These are phyloP conservation scores for Gopherus evgoodei DNA, from an alignment of 2,113 vertebrate species.

Conservation along the genomic window DNA sequence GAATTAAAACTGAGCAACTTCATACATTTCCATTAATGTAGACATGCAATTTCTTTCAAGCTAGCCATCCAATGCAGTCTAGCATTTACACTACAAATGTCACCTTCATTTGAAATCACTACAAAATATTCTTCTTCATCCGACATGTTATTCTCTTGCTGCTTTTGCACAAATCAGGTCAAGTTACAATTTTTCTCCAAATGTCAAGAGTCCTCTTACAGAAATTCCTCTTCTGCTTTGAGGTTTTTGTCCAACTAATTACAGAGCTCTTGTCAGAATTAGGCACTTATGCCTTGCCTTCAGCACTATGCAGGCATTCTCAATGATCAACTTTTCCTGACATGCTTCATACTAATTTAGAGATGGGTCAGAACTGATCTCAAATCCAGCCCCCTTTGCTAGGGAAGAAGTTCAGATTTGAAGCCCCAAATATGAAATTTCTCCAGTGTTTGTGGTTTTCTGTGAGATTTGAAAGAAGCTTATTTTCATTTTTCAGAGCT, in stretches of 20 bases:
- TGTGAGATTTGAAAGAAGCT: not conserved
- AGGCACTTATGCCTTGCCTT: not conserved
- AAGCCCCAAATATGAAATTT: not conserved
- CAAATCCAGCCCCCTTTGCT: not conserved
- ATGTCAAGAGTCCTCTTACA: not conserved
- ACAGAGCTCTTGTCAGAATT: not conserved
- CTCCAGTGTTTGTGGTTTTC: not conserved
- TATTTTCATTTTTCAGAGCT: not conserved
- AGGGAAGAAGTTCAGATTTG: not conserved
- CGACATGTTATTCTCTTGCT: conserved; percentile 38
- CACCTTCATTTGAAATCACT: conserved; percentile 22
- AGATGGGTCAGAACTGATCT: not conserved
- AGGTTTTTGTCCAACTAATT: conserved; percentile 2
- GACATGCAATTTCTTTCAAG: conserved; percentile 21
- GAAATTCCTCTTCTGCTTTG: conserved; percentile 18
- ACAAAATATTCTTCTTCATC: conserved; percentile 21
- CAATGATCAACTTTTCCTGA: not conserved
- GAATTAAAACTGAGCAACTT: not conserved
- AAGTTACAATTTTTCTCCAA: conserved; percentile 16
- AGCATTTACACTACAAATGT: conserved; percentile 9
- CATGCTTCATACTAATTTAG: conserved; percentile 2
- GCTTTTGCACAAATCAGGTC: conserved; percentile 33
- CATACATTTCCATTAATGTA: not conserved
- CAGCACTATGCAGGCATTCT: not conserved
- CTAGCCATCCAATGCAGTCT: not conserved